Conservation (phyloP, 2,888 invertebrate species). For the Latrodectus elegans region DNA sequence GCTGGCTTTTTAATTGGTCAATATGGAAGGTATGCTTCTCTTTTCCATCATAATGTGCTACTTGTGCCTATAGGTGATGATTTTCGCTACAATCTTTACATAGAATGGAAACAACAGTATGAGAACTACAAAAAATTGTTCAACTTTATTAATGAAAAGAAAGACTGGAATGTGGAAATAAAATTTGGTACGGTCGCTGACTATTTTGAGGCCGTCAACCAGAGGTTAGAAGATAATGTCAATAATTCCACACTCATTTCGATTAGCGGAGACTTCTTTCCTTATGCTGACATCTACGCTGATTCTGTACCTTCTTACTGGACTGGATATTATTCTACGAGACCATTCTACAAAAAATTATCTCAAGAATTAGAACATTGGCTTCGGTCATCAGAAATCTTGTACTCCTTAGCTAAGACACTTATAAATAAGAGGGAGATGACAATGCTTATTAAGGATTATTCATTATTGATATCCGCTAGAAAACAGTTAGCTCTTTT, state of each 20-base stretch:
- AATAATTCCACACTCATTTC: slow-evolving; percentile 76
- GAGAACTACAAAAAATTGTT: slow-evolving; percentile 91
- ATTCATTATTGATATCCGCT: slow-evolving; percentile 76
- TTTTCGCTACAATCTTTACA: slow-evolving; percentile 90
- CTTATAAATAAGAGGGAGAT: slow-evolving; percentile 23
- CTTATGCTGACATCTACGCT: slow-evolving; percentile 94
- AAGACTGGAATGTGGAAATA: slow-evolving; percentile 80
- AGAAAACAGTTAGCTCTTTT: slow-evolving; percentile 91
- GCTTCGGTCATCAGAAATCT: slow-evolving; percentile 86
- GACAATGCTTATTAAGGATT: slow-evolving; percentile 66
- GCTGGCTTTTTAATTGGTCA: slow-evolving; percentile 90
- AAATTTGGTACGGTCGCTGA: slow-evolving; percentile 92
- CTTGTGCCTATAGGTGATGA: slow-evolving; percentile 97
- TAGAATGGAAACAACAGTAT: slow-evolving; percentile 96
- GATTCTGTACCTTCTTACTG: slow-evolving; percentile 95
- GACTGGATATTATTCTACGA: slow-evolving; percentile 96
- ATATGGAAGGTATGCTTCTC: slow-evolving; percentile 89
- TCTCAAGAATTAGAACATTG: slow-evolving; percentile 84
- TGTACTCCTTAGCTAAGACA: slow-evolving; percentile 80
- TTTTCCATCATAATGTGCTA: slow-evolving; percentile 93
- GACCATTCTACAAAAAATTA: slow-evolving; percentile 80
- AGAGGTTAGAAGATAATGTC: slow-evolving; percentile 62
- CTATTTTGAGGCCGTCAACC: slow-evolving; percentile 85
- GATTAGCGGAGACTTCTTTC: slow-evolving; percentile 95
- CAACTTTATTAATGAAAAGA: slow-evolving; percentile 88